These are phyloP conservation scores for Chesias legatella DNA, from an alignment of 2,888 invertebrate genomes.

Conservation along the genomic window DNA sequence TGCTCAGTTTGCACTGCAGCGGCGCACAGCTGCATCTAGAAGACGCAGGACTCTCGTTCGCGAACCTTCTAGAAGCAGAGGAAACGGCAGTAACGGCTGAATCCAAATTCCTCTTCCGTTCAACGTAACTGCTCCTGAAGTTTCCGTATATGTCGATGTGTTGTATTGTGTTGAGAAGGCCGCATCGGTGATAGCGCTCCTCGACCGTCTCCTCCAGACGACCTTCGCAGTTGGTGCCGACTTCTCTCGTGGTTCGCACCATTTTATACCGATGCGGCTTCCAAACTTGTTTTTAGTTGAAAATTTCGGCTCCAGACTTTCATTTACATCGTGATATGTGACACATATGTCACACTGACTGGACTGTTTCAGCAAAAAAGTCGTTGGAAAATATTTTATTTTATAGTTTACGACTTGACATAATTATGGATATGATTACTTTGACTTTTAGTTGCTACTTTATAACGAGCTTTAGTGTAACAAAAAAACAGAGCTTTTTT, in stretches of 20 bases:
- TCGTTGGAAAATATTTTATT: too few species aligned
- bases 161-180: conserved; percentile 38
- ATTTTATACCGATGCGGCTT: background rate
- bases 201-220: conserved; percentile 16
- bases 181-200: conserved; percentile 38
- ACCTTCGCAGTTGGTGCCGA: conserved; percentile 7
- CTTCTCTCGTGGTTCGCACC: conserved; percentile 1
- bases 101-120: conserved; percentile 10
- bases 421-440: too few species aligned
- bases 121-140: conserved; percentile 27
- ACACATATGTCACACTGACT: too few species aligned
- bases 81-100: conserved; percentile 33
- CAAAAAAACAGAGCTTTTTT: too few species aligned
- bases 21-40: background rate
- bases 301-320: background rate
- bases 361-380: too few species aligned
- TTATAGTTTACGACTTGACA: too few species aligned
- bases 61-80: conserved; percentile 24
- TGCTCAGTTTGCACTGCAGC: conserved; percentile 33
- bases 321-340: background rate
- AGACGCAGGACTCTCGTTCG: background rate
- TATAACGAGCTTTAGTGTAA: too few species aligned
- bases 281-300: background rate
- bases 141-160: conserved; percentile 52
- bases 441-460: too few species aligned